Evolutionary conservation across 2,113 vertebrate species (phyloP), one percentile per base, ranked within the genome.

Genomic region (Oncorhynchus nerka): DNA sequence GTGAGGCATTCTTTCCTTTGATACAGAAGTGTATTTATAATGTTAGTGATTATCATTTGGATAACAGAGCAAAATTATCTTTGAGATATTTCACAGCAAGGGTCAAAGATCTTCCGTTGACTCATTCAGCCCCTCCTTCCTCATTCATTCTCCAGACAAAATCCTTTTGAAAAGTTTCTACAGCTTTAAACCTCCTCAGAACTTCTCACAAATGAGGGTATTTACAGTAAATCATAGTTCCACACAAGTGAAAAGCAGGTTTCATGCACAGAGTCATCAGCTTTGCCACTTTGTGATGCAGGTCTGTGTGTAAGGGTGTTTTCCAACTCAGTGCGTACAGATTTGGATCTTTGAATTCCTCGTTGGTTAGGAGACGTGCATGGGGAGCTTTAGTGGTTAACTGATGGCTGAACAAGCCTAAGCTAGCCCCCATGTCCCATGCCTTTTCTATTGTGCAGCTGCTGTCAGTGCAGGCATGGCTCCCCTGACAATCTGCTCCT

Each of bases 401-500:
- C 57, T 68, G 67, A 48, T 20, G 67, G 75, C 73, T 77, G 26
- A 28, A 65, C 74, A 68, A 61, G 30, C 71, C 78, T 76, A 51
- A 78, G 79, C 68, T 34, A 55, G 75, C 83, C 78, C 45, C 49
- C 78, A 55, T 75, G 48, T 57, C 68, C 59, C 73, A n/a, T 49
- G 45, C 79, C 79, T 6, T 75, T 79, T 78, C 22, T 68, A 67
- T 70, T 78, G 81, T 89, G 75, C 86, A 92, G 89, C 90, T 89
- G 85, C 86, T 87, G 88, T 89, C 87, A 86, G 89, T 30, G 80
- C 86, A 89, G 89, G 80, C 82, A 67, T 66, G 77, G 76, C 87
- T 90, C 91, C 89, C 91, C 84, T 89, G 90, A 92, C 92, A 92
- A 90, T 92, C 92, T 92, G 92, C 92, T 91, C 92, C 92, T 93